Base-by-base conservation (phyloP, 1,140 invertebrate genomes). In the Drosophila tropicalis region DNA sequence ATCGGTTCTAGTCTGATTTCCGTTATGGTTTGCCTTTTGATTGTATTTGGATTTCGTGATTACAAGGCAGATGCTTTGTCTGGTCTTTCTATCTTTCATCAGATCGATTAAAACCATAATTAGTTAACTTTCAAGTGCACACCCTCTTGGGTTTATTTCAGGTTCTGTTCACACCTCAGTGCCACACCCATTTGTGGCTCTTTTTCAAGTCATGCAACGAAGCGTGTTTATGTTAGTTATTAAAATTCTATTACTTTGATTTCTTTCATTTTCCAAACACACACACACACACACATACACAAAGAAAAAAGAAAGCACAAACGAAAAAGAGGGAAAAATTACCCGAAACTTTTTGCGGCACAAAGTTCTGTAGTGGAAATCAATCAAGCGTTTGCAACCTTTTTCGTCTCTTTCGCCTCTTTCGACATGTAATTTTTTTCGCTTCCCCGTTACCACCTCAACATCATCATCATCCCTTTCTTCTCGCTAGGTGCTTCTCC, bases 241-340 rank as follows among this genome's bases (percentile, higher is more conserved):
- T 87, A 86, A 87, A 82, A 86, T 76, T 86, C 79, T 87, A 79
- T 86, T 86, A 79, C 76, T 67, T 75, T 79, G 81, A 84, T 84
- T 84, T 84, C 72, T 64, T 34, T 32, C 25, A 62, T 56, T 22
- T 19, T 51, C 9, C 34, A 25, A 55, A 62, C 74, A 15, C 29
- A 5, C 29, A 41, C 13, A 60, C 36, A 47, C 10, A 62, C 55
- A 66, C 47, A 0, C 25, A 13, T 39, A 41, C 47, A 17, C 65
- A 34, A n/a, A 69, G 66, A 76, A 70, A 67, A 76, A 68, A 76
- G 70, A 81, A 81, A 66, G 62, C 74, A 32, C 44, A 60, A 63
- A 68, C 60, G 70, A 39, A 39, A 39, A 39, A 13, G 36, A 39
- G 36, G 12, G 4, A 39, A 39, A 39, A 39, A 39, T 39, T 39